Conservation (phyloP, 2,888 invertebrate genomes). For the Melieria omissa region DNA sequence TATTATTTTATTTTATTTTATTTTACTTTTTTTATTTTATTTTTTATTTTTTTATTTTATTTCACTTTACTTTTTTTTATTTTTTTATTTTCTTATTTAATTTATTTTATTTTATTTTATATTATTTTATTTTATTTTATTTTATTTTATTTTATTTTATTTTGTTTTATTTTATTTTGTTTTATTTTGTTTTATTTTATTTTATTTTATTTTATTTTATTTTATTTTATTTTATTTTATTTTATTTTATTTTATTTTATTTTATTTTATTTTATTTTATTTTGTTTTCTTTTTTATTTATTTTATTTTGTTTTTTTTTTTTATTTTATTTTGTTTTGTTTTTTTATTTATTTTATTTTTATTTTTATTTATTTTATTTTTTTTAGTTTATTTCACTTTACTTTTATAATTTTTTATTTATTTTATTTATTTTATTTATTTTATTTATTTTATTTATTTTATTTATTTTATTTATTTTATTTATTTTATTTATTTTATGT, state of each 20-base stretch:
- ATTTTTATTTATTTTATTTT: not conserved
- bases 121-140: not conserved
- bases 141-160: not conserved
- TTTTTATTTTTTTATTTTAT: not conserved
- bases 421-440: not conserved
- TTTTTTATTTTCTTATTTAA: not conserved
- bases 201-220: not conserved
- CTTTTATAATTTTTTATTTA: not conserved
- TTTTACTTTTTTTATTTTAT: conserved; percentile 10
- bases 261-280: not conserved
- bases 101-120: not conserved
- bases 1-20: conserved; percentile 1
- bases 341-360: not conserved
- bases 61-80: not conserved
- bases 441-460: not conserved
- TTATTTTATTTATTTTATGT: not conserved
- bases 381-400: not conserved
- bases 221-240: not conserved
- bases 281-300: not conserved
- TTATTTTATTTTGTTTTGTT: not conserved
- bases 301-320: not conserved
- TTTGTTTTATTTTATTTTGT: not conserved
- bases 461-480: not conserved
- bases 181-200: not conserved
- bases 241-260: not conserved